Evolutionary conservation across 2,888 invertebrate genomes (phyloP), one percentile per base, ranked within the genome.

Genomic region (Oscheius myriophilus): DNA sequence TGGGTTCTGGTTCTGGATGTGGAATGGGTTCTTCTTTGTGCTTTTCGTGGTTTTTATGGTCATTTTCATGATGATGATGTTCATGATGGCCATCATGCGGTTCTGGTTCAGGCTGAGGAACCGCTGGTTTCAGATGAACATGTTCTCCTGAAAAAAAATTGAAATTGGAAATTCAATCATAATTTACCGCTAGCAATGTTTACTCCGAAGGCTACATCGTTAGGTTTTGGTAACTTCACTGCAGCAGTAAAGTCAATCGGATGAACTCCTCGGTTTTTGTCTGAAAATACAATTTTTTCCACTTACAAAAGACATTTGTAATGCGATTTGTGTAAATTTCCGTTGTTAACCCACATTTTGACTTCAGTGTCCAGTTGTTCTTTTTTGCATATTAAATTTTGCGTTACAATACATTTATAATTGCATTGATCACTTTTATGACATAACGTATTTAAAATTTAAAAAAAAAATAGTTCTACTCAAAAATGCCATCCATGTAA

Each of bases 211-310:
- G 64, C 65, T 4, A 51, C 58, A 16, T 65, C 65, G 12, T 41
- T n/a, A 14, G 69, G 51, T 25, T 65, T 65, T 14, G 58, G 39
- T 12, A 18, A 21, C 21, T 65, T 69, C 16, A 58, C 58, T 4
- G 59, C 45, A 42, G 51, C 39, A n/a, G 68, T 68, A 46, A 70
- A 70, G 18, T 70, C 70, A 41, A 70, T 53, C 7, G 65, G 53
- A 54, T 58, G 51, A 39, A 70, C 66, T 11, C 70, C 70, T 55
- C 70, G 52, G 49, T 65, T 66, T 18, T 66, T 58, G 23, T 46
- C 66, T 65, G 39, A 45, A 65, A 45, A 33, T 16, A n/a, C 4
- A 9, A 9, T 33, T 33, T 33, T n/a, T n/a, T n/a, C n/a, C n/a
- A n/a, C n/a, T n/a, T n/a, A n/a, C n/a, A n/a, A n/a, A n/a, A n/a